Evolutionary conservation across 1,140 invertebrate genomes (phyloP), one percentile per base, ranked within the genome.

Genomic region (Tetragonula clypearis): DNA sequence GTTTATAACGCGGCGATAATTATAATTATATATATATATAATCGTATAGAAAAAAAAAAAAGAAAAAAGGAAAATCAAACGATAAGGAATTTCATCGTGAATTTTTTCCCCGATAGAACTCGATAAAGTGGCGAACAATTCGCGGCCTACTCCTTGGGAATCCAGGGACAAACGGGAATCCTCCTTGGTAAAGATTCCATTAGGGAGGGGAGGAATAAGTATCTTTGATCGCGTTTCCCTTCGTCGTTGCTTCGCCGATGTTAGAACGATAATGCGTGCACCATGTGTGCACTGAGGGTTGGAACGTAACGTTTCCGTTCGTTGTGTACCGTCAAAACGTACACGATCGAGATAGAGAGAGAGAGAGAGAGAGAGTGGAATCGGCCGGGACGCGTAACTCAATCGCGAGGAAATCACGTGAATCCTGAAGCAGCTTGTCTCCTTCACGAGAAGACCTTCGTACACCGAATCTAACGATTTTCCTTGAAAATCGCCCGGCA

Each of bases 401-500:
- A 17, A 65, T 62, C 26, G 23, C 6, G 1, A 23, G 21, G 14
- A 60, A n/a, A 4, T 19, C n/a, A 30, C 58, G 35, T 26, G 49
- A 49, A 72, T 80, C 35, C 21, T 12, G 35, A 58, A 53, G 35
- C 69, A 35, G 53, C 55, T 17, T 17, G 14, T 56, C 62, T 82
- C 81, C 73, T 68, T 49, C 72, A 66, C 58, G 72, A 26, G 66
- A 82, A 82, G 58, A 82, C 75, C 72, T 68, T 49, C 35, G 23
- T 74, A 74, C 60, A 82, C n/a, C 80, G 72, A 82, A 82, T 76
- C 74, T 62, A 82, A 76, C 73, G 81, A 82, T 68, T 82, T 35
- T 82, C 81, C 81, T 82, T 82, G 72, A 73, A 75, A 75, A 76
- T 82, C 81, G 26, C 26, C 21, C 5, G 53, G 73, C 53, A 82